phyloP scores from a whole-genome alignment of 1,140 invertebrate species.

The Hestina assimilis region DNA sequence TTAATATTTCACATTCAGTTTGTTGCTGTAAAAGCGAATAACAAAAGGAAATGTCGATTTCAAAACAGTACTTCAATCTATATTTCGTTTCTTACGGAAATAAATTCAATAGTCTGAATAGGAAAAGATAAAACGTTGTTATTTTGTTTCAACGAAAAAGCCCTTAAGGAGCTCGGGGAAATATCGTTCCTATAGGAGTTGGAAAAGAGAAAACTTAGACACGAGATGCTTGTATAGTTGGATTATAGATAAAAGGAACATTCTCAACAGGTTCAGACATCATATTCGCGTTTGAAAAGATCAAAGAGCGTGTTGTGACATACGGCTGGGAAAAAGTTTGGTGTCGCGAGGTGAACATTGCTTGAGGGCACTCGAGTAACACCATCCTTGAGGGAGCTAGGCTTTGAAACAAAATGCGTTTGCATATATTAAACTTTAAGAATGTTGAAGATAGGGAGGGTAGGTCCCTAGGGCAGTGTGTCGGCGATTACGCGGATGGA shows the following conservation, averaged over 20 bases:
- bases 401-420: conserved; percentile 78
- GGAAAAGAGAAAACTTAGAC: conserved; percentile 53
- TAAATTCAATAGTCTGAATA: conserved; percentile 56
- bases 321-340: conserved; percentile 58
- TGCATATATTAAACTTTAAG: conserved; percentile 78
- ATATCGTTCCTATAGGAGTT: conserved; percentile 41
- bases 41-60: conserved; percentile 43
- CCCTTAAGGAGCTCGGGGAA: conserved; percentile 48
- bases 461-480: conserved; percentile 62
- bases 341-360: conserved; percentile 47
- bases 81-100: conserved; percentile 54
- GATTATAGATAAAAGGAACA: conserved; percentile 55
- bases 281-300: conserved; percentile 74
- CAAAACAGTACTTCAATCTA: conserved; percentile 49
- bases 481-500: conserved; percentile 74
- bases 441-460: conserved; percentile 72
- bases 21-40: conserved; percentile 30
- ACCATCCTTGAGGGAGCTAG: conserved; percentile 67
- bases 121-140: conserved; percentile 56
- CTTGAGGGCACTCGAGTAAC: conserved; percentile 62
- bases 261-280: conserved; percentile 70
- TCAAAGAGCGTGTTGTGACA: conserved; percentile 74
- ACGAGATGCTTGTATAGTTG: conserved; percentile 37
- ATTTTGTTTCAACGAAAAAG: conserved; percentile 55
- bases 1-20: conserved; percentile 40